Evolutionary conservation across 2,888 invertebrate species (phyloP).

Genomic region (Mythimna vitellina): DNA sequence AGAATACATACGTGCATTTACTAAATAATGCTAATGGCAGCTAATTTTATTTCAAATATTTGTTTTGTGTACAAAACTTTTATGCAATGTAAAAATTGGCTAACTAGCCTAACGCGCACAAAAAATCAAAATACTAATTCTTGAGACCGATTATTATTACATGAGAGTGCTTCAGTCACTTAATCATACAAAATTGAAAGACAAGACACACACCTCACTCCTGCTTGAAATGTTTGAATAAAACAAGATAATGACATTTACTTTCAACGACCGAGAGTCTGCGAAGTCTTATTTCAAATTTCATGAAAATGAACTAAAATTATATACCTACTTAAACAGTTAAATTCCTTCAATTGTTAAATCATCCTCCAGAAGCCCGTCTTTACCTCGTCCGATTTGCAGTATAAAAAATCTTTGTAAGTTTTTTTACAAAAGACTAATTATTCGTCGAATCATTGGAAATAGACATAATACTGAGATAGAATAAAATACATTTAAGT

Average conservation of each 20-base stretch:
- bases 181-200: conserved; percentile 18
- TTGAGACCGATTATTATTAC: conserved; percentile 6
- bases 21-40: not conserved
- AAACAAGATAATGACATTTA: conserved; percentile 26
- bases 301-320: conserved; percentile 5
- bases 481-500: conserved; percentile 1
- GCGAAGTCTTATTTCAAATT: conserved; percentile 13
- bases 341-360: conserved; percentile 15
- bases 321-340: not conserved
- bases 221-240: conserved; percentile 22
- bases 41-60: not conserved
- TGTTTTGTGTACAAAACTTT: not conserved
- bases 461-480: conserved; percentile 3
- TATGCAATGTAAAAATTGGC: not conserved
- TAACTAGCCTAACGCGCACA: not conserved
- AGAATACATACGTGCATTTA: not conserved
- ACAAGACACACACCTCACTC: conserved; percentile 9
- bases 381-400: conserved; percentile 12
- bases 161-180: conserved; percentile 28
- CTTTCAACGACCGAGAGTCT: not conserved
- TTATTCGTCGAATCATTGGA: not conserved
- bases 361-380: not conserved
- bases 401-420: not conserved
- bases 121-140: conserved; percentile 1
- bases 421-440: not conserved